Percentiles rank a stretch among this genome's conserved stretches.
Conservation (phyloP, 1,140 invertebrate species). For the Geopemphigus sp. region DNA sequence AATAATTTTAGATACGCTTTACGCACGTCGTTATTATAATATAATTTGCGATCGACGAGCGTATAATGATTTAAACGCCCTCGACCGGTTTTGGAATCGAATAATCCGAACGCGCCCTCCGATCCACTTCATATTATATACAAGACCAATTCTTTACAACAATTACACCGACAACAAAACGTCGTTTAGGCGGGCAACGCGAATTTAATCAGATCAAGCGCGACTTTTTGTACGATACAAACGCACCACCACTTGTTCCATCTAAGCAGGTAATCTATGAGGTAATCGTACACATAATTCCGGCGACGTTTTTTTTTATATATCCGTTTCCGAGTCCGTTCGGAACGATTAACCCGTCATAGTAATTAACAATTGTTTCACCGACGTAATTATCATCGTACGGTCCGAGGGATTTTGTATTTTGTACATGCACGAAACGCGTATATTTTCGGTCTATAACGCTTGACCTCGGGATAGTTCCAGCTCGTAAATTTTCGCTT, state of each 20-base stretch:
- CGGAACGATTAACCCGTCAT: neutral
- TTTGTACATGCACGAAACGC: neutral
- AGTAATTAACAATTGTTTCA: neutral
- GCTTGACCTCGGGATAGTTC: neutral
- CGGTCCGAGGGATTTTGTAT: neutral
- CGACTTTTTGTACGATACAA: neutral
- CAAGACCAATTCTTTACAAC: neutral
- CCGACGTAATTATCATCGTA: neutral
- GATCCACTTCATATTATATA: no score
- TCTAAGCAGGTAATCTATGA: neutral
- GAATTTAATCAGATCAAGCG: constrained; percentile 14
- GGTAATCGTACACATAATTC: neutral
- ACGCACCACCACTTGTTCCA: neutral
- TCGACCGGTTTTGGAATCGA: neutral
- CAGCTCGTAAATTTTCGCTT: constrained; percentile 24
- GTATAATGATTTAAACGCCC: neutral
- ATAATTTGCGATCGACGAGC: no score
- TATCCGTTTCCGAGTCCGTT: neutral
- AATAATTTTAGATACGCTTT: no score
- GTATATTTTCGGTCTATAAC: neutral
- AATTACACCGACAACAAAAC: no score
- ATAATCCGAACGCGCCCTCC: neutral
- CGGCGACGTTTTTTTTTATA: neutral
- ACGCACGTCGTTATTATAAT: no score
- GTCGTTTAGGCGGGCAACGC: neutral